Evolutionary conservation across 2,113 vertebrate genomes (phyloP).

Genomic region (Eulacestoma nigropectus): DNA sequence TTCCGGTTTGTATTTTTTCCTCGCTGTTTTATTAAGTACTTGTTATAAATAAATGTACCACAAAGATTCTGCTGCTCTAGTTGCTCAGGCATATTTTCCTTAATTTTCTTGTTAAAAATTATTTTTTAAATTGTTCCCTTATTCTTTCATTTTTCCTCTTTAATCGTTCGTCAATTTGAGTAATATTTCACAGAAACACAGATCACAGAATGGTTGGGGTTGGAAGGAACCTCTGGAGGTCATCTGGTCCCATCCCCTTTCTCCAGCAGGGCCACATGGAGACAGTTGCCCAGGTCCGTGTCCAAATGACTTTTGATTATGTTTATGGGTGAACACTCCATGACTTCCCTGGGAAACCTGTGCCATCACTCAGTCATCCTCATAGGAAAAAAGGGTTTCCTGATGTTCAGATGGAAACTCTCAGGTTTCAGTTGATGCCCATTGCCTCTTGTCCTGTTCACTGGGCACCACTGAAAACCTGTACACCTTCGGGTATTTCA

Average conservation of each 20-base stretch:
- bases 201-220: not conserved
- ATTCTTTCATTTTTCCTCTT: not conserved
- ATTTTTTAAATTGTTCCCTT: not conserved
- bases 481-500: not conserved
- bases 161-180: not conserved
- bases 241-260: not conserved
- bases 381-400: not conserved
- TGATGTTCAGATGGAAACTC: not conserved
- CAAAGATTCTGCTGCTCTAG: not conserved
- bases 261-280: not conserved
- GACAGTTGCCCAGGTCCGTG: not conserved
- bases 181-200: not conserved
- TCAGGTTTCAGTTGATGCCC: not conserved
- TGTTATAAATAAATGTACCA: conserved; percentile 26
- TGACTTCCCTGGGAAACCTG: not conserved
- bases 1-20: not conserved
- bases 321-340: not conserved
- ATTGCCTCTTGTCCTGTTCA: not conserved
- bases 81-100: not conserved
- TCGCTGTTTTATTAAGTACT: conserved; percentile 13
- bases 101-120: not conserved
- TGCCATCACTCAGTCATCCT: not conserved
- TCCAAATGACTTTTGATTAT: not conserved
- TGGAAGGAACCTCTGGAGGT: not conserved
- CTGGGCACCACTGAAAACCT: not conserved